These are phyloP conservation scores for Distichodus sexfasciatus DNA, from an alignment of 2,797 vertebrate genomes.

Conservation along the genomic window DNA sequence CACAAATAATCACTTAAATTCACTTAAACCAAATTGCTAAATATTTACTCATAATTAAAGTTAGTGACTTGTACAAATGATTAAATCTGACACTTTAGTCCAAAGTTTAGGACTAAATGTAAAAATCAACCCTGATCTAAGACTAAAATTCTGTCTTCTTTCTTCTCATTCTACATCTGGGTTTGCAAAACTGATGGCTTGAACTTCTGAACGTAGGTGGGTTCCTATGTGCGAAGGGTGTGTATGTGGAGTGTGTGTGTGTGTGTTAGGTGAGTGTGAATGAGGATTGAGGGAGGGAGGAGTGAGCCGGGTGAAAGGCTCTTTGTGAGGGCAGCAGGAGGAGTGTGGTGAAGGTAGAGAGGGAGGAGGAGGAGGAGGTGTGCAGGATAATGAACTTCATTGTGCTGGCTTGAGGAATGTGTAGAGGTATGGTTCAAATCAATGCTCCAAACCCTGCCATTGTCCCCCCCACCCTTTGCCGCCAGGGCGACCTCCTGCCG, in stretches of 20 bases:
- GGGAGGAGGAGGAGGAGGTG: slow-evolving; percentile 29
- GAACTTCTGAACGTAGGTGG: not conserved
- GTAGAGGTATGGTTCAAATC: slow-evolving; percentile 64
- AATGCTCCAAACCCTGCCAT: slow-evolving; percentile 61
- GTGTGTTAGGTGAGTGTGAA: slow-evolving; percentile 44
- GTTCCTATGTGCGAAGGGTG: slow-evolving; percentile 28
- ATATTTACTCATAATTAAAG: too few relatives aligned
- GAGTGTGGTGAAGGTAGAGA: slow-evolving; percentile 35
- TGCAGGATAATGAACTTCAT: slow-evolving; percentile 59
- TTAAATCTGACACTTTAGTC: too few relatives aligned
- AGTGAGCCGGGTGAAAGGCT: slow-evolving; percentile 46
- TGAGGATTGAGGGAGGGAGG: slow-evolving; percentile 37
- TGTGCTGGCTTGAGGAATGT: slow-evolving; percentile 59
- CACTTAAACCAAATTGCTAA: too few relatives aligned
- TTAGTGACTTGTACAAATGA: too few relatives aligned
- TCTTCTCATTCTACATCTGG: slow-evolving; percentile 1
- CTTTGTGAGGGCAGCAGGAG: slow-evolving; percentile 39
- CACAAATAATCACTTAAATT: too few relatives aligned
- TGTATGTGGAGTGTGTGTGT: slow-evolving; percentile 5
- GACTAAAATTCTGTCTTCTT: too few relatives aligned
- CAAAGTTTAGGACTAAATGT: too few relatives aligned
- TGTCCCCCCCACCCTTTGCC: slow-evolving; percentile 56
- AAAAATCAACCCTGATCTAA: too few relatives aligned
- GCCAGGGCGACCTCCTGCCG: slow-evolving; percentile 48
- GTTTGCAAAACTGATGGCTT: not conserved